Conservation (phyloP, 2,888 invertebrate genomes). For the Dioctria linearis region DNA sequence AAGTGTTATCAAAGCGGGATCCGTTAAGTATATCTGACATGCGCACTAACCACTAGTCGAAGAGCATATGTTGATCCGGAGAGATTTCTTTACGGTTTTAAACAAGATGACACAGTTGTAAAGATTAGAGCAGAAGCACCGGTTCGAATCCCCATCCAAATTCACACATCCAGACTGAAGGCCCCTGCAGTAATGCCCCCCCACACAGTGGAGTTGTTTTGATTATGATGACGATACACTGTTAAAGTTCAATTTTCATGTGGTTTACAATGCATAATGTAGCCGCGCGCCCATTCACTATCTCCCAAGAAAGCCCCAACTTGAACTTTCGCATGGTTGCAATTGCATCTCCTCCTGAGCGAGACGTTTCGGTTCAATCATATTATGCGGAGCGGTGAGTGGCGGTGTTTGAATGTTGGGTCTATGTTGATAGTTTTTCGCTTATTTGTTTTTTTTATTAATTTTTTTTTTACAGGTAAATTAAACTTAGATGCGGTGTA, state of each 20-base stretch:
- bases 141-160: constrained; percentile 1
- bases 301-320: constrained; percentile 4
- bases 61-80: constrained; percentile 53
- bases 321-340: constrained; percentile 38
- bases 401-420: background rate
- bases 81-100: constrained; percentile 57
- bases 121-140: background rate
- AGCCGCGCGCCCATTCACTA: no score
- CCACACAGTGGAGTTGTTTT: background rate
- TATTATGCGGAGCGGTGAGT: background rate
- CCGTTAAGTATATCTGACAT: constrained; percentile 16
- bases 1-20: background rate
- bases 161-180: background rate
- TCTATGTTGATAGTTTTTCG: background rate
- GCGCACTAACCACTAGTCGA: constrained; percentile 50
- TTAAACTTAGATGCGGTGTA: background rate
- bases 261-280: background rate
- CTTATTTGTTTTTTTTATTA: no score
- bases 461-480: constrained; percentile 1
- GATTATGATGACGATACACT: constrained; percentile 25
- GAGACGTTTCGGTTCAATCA: background rate
- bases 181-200: constrained; percentile 50
- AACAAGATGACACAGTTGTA: constrained; percentile 55
- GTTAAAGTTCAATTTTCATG: constrained; percentile 18
- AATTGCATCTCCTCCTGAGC: constrained; percentile 2